These are phyloP conservation scores for Drosophila kepulauana DNA, from an alignment of 1,140 invertebrate genomes.

Conservation along the genomic window DNA sequence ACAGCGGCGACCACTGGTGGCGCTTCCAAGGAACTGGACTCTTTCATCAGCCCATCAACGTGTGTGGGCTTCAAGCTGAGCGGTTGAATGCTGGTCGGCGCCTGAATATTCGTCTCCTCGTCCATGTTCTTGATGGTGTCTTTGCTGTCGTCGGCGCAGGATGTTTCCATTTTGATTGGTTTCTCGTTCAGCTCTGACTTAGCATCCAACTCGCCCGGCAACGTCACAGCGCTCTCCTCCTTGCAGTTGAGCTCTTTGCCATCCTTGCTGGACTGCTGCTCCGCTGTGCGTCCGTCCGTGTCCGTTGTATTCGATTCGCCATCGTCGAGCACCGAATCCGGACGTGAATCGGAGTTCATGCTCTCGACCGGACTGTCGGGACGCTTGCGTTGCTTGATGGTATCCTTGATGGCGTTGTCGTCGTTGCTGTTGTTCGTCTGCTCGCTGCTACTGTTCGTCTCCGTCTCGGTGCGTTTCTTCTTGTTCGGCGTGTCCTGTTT, in stretches of 20 bases:
- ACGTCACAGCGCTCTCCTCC: conserved; percentile 65
- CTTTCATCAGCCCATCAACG: conserved; percentile 51
- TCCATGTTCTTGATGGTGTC: conserved; percentile 83
- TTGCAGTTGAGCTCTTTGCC: conserved; percentile 85
- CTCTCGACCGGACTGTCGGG: conserved; percentile 91
- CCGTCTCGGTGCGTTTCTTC: conserved; percentile 88
- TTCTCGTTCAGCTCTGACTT: conserved; percentile 71
- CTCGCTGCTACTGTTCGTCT: conserved; percentile 85
- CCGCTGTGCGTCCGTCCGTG: conserved; percentile 53
- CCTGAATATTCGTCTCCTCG: conserved; percentile 82
- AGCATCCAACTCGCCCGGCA: conserved; percentile 57
- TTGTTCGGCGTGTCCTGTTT: conserved; percentile 90
- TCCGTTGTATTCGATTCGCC: conserved; percentile 86
- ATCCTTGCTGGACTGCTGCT: conserved; percentile 86
- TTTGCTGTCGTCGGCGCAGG: conserved; percentile 69
- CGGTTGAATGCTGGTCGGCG: conserved; percentile 57
- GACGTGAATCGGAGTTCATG: conserved; percentile 90
- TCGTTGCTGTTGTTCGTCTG: conserved; percentile 87
- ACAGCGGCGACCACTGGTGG: conserved; percentile 21
- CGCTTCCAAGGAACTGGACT: conserved; percentile 31
- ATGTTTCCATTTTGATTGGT: conserved; percentile 59
- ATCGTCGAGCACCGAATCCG: conserved; percentile 92
- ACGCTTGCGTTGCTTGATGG: conserved; percentile 88
- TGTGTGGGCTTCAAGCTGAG: conserved; percentile 36
- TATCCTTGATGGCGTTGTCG: conserved; percentile 87